A percentile compares a stretch with the other conserved stretches of the same genome.
Evolutionary conservation across 2,888 invertebrate species (phyloP).

Genomic region (Zygaena filipendulae): DNA sequence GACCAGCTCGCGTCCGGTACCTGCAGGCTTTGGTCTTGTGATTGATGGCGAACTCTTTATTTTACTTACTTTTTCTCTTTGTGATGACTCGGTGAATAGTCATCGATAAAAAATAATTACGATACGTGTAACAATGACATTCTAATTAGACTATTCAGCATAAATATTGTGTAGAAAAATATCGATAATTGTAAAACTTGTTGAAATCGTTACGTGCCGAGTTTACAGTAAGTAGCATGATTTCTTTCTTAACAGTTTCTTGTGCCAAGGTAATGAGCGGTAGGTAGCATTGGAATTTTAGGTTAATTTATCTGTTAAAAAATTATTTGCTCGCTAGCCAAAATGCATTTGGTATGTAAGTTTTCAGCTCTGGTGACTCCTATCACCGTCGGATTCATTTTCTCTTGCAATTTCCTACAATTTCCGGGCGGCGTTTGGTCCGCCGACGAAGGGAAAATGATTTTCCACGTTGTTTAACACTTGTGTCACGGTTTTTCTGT

Average conservation of each 20-base stretch:
- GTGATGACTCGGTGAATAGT: constrained; percentile 1
- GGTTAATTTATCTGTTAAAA: too few relatives aligned
- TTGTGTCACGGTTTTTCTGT: constrained; percentile 19
- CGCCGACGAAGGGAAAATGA: constrained; percentile 52
- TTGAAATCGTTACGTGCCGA: too few relatives aligned
- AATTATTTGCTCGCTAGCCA: too few relatives aligned
- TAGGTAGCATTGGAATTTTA: too few relatives aligned
- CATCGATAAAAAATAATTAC: neutral
- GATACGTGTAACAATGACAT: constrained; percentile 7
- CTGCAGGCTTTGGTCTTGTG: constrained; percentile 56
- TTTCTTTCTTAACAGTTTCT: too few relatives aligned
- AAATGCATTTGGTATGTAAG: too few relatives aligned
- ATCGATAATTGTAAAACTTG: neutral
- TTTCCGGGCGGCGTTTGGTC: constrained; percentile 60
- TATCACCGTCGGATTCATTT: constrained; percentile 61
- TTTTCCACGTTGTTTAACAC: constrained; percentile 37
- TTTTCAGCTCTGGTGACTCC: too few relatives aligned
- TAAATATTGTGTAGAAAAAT: constrained; percentile 3
- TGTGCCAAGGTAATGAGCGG: too few relatives aligned
- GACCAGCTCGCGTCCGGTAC: constrained; percentile 58
- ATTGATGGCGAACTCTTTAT: constrained; percentile 62
- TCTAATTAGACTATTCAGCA: constrained; percentile 4
- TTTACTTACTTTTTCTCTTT: constrained; percentile 44
- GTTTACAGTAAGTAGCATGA: too few relatives aligned
- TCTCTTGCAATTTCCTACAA: constrained; percentile 68